phyloP scores from a whole-genome alignment of 2,113 vertebrate species.

The Sarotherodon lohbergeri region DNA sequence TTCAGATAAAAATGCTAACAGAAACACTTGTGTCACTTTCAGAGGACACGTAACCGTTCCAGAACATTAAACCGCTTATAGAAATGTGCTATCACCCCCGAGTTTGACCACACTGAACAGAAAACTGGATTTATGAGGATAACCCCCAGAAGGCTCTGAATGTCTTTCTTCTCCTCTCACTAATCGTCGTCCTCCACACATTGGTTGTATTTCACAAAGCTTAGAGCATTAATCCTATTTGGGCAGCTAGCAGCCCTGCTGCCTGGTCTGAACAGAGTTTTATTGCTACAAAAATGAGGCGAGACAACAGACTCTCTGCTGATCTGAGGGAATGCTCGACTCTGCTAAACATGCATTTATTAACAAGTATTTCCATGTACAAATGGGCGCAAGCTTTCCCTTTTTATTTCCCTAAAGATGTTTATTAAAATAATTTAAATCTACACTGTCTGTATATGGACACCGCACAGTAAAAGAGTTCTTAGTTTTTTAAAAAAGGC shows the following conservation, averaged over 20 bases:
- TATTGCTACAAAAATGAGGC: background rate
- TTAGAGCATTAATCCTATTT: conserved; percentile 24
- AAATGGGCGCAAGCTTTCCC: background rate
- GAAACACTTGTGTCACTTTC: background rate
- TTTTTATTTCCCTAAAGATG: background rate
- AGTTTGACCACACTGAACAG: background rate
- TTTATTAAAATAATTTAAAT: background rate
- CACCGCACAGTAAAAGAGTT: background rate
- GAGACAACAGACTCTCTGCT: background rate
- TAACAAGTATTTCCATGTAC: background rate
- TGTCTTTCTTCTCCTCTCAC: background rate
- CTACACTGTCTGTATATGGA: background rate
- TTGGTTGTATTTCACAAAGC: background rate
- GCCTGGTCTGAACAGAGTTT: background rate
- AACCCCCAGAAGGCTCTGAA: background rate
- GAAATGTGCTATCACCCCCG: conserved; percentile 5
- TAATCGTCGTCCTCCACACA: conserved; percentile 10
- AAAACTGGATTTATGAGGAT: background rate
- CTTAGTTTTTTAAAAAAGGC: background rate
- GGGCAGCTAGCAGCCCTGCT: background rate
- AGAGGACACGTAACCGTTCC: background rate
- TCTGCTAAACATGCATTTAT: background rate
- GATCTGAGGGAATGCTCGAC: background rate
- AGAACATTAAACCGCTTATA: background rate
- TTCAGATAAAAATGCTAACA: background rate